Conservation (phyloP, 1,140 invertebrate species). For the Brachionus koreanus region DNA sequence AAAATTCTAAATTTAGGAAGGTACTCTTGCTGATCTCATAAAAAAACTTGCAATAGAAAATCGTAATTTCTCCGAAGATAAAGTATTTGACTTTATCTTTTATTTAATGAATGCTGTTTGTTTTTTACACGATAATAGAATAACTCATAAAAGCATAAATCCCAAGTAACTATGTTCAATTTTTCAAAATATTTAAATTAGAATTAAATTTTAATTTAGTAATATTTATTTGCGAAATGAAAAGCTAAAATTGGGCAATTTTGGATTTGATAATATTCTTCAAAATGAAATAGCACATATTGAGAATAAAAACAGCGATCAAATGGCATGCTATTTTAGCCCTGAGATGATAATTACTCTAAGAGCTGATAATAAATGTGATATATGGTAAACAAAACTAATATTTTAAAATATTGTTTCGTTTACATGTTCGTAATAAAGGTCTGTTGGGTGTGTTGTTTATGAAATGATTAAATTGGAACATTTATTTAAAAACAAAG, state of each 20-base stretch:
- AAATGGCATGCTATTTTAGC: constrained; percentile 20
- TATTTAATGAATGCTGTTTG: constrained; percentile 9
- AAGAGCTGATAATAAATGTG: background rate
- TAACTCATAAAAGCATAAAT: background rate
- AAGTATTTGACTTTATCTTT: constrained; percentile 36
- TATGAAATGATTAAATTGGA: constrained; percentile 22
- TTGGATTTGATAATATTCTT: background rate
- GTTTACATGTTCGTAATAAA: background rate
- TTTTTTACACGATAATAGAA: constrained; percentile 28
- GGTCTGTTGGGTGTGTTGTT: background rate
- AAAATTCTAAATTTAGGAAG: background rate
- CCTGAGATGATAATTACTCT: background rate
- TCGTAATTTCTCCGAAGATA: background rate
- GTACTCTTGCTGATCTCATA: background rate
- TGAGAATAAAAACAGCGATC: background rate
- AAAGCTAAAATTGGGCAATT: constrained; percentile 25
- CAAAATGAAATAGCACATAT: background rate
- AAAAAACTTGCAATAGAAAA: background rate
- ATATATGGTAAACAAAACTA: background rate
- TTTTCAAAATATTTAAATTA: too few relatives aligned
- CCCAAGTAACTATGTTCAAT: background rate
- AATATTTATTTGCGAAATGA: constrained; percentile 40
- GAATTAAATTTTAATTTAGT: too few relatives aligned
- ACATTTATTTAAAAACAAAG: constrained; percentile 11
- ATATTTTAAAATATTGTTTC: background rate